phyloP scores from a whole-genome alignment of 2,797 vertebrate species.

The Decapterus maruadsi region DNA sequence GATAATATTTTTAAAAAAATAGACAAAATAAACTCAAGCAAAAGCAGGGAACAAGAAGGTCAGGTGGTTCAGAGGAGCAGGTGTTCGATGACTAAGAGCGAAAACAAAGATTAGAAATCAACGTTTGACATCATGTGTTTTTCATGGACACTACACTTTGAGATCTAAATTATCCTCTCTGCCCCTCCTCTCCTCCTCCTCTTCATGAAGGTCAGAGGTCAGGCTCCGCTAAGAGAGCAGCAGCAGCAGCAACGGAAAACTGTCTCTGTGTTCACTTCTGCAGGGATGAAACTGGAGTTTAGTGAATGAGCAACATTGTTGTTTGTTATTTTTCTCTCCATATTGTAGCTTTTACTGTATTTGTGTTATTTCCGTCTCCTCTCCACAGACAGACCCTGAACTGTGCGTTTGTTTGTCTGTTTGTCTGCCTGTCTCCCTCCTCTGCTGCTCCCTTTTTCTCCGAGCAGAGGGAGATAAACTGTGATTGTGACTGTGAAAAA shows the following conservation, averaged over 20 bases:
- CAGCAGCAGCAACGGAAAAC: background rate
- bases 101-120: background rate
- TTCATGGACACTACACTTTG: background rate
- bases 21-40: too few species aligned
- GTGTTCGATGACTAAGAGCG: background rate
- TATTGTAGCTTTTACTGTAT: too few species aligned
- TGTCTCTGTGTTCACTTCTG: too few species aligned
- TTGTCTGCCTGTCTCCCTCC: background rate
- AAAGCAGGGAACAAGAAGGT: background rate
- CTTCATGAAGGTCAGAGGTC: constrained; percentile 21
- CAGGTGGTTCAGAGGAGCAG: constrained; percentile 13
- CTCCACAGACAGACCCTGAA: background rate
- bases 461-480: too few species aligned
- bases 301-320: background rate
- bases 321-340: too few species aligned
- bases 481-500: too few species aligned
- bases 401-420: background rate
- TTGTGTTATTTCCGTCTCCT: too few species aligned
- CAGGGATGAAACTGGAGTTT: background rate
- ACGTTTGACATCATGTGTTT: background rate
- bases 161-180: constrained; percentile 1
- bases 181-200: background rate
- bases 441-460: background rate
- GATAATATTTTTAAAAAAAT: too few species aligned
- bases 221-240: constrained; percentile 1